Evolutionary conservation across 2,888 invertebrate species (phyloP), one percentile per base, ranked within the genome.

Genomic region (Atrina japonica): DNA sequence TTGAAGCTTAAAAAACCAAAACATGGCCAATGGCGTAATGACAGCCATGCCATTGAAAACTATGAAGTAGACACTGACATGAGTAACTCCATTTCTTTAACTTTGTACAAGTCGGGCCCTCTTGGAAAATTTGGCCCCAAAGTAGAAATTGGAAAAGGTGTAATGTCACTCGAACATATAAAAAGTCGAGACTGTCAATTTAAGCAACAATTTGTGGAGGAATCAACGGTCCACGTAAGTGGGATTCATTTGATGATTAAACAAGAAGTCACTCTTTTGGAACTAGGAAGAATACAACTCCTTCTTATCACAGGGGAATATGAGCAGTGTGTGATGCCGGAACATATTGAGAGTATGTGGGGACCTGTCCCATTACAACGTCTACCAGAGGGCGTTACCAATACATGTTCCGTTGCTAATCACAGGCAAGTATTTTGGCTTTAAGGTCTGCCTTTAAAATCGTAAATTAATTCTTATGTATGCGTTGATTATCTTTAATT

Each of bases 291-390:
- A 14, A 81, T 83, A 64, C 75, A 83, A 6, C 75, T 88, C 27
- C 73, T 73, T 69, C 84, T 89, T 72, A 88, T 89, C 47, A 81
- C 90, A 18, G 89, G 83, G 70, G 85, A 77, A 59, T 91, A 77
- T 84, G 89, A 82, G 84, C 89, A 82, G 70, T 91, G 81, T 82
- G 89, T 81, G 73, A 90, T 88, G 84, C 90, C 90, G 18, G 88
- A 88, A 52, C 79, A 83, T 16, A 77, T 85, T 16, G 87, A 88
- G 67, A 80, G 83, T 59, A 73, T 90, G 56, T 90, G 90, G 90
- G 90, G 90, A 41, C 90, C 90, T 14, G 85, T 90, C 3, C 86
- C 86, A 3, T 79, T 90, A 23, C 82, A 85, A 9, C 74, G 80
- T 27, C 82, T 89, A 45, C 88, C 89, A 14, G 75, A 78, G 21